Evolutionary conservation across 2,113 vertebrate genomes (phyloP), one percentile per base, ranked within the genome.

Genomic region (Crypturellus undulatus): DNA sequence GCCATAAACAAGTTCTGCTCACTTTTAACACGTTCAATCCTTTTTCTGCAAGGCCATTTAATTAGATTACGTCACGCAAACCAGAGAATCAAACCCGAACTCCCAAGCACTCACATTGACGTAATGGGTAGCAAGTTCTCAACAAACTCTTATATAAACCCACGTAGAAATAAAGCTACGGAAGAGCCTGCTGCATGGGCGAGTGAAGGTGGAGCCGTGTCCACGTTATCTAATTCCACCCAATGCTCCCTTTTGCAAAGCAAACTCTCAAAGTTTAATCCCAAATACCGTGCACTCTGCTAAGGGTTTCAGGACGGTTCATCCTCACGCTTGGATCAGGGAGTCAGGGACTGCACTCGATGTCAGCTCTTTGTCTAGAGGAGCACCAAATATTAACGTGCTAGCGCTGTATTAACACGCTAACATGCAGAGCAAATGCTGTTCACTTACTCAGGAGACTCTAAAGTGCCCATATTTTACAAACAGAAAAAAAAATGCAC

Each of bases 401-500:
- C 34, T 60, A 47, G 70, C 4, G 0, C 6, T 86, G 51, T 15
- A 86, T 78, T 51, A 83, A 80, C 6, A 88, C 10, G 51, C 76
- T 64, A 79, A 88, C 75, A 54, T 43, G 52, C 28, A 56, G 30
- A 93, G 58, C 73, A 81, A 88, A 86, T 0, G 4, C 34, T 81
- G 24, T 17, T 80, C 25, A 9, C 85, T 65, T 84, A 94, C 91
- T 59, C 65, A 69, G 73, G 63, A 73, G 85, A 60, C 47, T 12
- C 45, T 70, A 58, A 65, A 87, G 62, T 6, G 38, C 71, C 32
- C 1, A 4, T 9, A 51, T 59, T 80, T 80, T 86, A 68, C 21
- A 79, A 92, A 71, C 0, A 70, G 59, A 25, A 22, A 36, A 90
- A 34, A 84, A 92, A 94, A 86, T 30, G 42, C 72, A 68, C 43